Evolutionary conservation across 2,888 invertebrate species (phyloP).

Genomic region (Aphidius colemani): DNA sequence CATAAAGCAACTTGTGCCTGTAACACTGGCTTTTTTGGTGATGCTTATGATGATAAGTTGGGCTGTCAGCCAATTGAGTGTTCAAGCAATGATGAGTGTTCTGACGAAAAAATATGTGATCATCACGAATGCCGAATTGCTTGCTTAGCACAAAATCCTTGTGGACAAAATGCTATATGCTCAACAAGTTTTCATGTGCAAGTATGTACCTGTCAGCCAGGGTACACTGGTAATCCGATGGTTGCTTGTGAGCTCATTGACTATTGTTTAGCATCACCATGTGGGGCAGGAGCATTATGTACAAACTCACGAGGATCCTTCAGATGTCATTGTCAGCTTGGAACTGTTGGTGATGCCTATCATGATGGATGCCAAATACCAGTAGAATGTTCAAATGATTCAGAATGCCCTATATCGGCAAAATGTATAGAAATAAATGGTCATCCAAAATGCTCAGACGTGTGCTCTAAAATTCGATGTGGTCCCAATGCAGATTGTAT

Average conservation of each 20-base stretch:
- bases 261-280: slow-evolving; percentile 78
- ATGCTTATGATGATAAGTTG: slow-evolving; percentile 72
- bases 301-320: slow-evolving; percentile 79
- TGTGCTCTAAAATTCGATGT: slow-evolving; percentile 70
- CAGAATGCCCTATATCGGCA: slow-evolving; percentile 81
- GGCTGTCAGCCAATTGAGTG: slow-evolving; percentile 85
- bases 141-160: slow-evolving; percentile 81
- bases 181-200: slow-evolving; percentile 82
- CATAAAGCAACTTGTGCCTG: slow-evolving; percentile 81
- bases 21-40: slow-evolving; percentile 77
- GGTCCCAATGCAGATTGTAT: slow-evolving; percentile 84
- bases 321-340: slow-evolving; percentile 78
- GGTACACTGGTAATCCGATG: slow-evolving; percentile 80
- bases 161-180: slow-evolving; percentile 84
- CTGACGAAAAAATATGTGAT: slow-evolving; percentile 82
- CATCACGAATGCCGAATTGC: slow-evolving; percentile 84
- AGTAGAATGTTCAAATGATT: slow-evolving; percentile 78
- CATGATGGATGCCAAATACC: slow-evolving; percentile 80
- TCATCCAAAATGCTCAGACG: slow-evolving; percentile 77
- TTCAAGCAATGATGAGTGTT: slow-evolving; percentile 71
- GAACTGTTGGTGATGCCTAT: slow-evolving; percentile 84
- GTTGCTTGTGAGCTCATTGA: slow-evolving; percentile 75
- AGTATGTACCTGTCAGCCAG: slow-evolving; percentile 83
- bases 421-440: slow-evolving; percentile 75
- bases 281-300: slow-evolving; percentile 80